These are phyloP conservation scores for Polyommatus iphigenia DNA, from an alignment of 2,888 invertebrate genomes.

Conservation along the genomic window DNA sequence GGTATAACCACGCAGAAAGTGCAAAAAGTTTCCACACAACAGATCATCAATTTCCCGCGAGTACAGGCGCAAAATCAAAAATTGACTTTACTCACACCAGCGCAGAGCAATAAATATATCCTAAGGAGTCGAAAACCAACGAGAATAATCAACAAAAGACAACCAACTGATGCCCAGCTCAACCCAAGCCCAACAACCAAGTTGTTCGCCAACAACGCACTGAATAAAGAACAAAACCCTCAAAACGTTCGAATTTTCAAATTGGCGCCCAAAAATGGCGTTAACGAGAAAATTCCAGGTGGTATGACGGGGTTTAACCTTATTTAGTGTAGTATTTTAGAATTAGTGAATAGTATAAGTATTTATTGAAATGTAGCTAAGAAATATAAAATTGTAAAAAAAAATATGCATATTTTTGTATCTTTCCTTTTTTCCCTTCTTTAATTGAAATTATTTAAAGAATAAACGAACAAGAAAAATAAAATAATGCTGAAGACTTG, in stretches of 20 bases:
- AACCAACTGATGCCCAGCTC: conserved; percentile 44
- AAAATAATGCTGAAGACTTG: too few species aligned
- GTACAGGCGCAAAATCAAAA: neutral
- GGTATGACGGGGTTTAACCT: neutral
- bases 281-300: conserved; percentile 27
- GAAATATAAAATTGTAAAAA: conserved; percentile 11
- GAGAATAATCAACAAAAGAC: conserved; percentile 41
- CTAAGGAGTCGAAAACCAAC: conserved; percentile 45
- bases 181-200: conserved; percentile 49
- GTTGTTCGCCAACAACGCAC: conserved; percentile 44
- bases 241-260: conserved; percentile 31
- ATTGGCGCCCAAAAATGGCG: conserved; percentile 33
- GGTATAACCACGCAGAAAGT: conserved; percentile 20
- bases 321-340: neutral
- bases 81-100: conserved; percentile 37
- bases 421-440: too few species aligned
- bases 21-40: conserved; percentile 21
- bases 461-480: too few species aligned
- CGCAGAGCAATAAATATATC: conserved; percentile 46
- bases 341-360: neutral
- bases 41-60: conserved; percentile 9
- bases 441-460: too few species aligned
- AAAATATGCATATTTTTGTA: too few species aligned
- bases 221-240: conserved; percentile 32
- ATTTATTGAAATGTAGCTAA: conserved; percentile 28